These are phyloP conservation scores for Tapera naevia DNA, from an alignment of 2,797 vertebrate species.

Conservation along the genomic window DNA sequence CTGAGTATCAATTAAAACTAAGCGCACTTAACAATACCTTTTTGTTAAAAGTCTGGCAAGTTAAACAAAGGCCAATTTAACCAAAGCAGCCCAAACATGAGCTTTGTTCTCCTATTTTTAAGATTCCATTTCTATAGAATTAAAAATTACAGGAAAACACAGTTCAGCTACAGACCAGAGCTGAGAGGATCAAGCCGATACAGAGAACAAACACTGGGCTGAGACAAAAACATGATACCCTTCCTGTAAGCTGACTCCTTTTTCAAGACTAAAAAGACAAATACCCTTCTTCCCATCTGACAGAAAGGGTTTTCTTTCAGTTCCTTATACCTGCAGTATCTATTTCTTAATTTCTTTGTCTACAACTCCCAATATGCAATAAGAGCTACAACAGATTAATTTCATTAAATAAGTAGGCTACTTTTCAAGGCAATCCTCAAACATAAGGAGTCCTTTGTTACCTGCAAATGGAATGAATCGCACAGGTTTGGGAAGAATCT, in stretches of 20 bases:
- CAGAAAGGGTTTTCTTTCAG: not conserved
- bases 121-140: not conserved
- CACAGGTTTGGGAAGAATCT: not conserved
- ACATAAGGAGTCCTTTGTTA: conserved; percentile 42
- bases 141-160: not conserved
- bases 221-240: not conserved
- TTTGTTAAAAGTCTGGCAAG: not conserved
- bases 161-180: not conserved
- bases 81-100: not conserved
- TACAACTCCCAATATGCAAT: not conserved
- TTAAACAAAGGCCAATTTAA: not conserved
- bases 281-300: not conserved
- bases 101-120: not conserved
- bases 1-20: not conserved
- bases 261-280: not conserved
- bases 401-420: conserved; percentile 22
- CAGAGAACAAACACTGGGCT: not conserved
- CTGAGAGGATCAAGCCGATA: not conserved
- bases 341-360: conserved; percentile 45
- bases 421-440: conserved; percentile 38
- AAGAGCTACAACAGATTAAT: conserved; percentile 26
- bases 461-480: not conserved
- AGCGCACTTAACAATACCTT: not conserved
- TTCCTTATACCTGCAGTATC: not conserved
- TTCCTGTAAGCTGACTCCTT: not conserved